Conservation (phyloP, 1,140 invertebrate species). For the Pogonomyrmex californicus region DNA sequence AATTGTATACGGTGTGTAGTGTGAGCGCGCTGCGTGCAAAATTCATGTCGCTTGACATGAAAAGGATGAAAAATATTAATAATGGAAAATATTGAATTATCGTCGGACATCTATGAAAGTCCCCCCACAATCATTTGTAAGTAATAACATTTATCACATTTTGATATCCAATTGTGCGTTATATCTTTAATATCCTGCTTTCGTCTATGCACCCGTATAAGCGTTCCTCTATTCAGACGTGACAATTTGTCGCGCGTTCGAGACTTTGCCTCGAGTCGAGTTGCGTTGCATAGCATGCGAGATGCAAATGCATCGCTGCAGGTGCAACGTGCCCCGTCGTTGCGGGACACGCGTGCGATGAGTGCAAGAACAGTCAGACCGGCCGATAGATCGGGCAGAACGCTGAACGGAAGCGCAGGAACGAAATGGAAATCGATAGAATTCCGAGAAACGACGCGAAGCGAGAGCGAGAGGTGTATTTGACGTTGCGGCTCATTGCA, state of each 20-base stretch:
- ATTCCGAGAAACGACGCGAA: not conserved
- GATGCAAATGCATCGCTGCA: conserved; percentile 29
- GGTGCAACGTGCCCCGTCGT: conserved; percentile 25
- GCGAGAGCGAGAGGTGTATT: not conserved
- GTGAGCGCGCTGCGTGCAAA: not conserved
- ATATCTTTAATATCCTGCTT: no score
- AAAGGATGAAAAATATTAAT: not conserved
- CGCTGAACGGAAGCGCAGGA: conserved; percentile 54
- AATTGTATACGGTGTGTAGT: not conserved
- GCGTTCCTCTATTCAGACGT: conserved; percentile 24
- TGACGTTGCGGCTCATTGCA: conserved; percentile 9
- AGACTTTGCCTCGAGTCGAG: conserved; percentile 51
- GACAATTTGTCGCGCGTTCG: conserved; percentile 17
- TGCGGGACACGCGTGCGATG: conserved; percentile 34
- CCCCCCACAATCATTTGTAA: not conserved
- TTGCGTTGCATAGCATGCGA: conserved; percentile 34
- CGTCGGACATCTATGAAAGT: not conserved
- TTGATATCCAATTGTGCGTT: not conserved
- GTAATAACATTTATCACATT: not conserved
- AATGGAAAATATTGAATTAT: not conserved
- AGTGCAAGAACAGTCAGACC: conserved; percentile 36
- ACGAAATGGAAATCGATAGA: conserved; percentile 48
- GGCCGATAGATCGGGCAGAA: not conserved
- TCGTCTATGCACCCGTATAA: not conserved
- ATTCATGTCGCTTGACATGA: not conserved